These are phyloP conservation scores for Zosterops lateralis DNA, from an alignment of 2,113 vertebrate genomes.

Conservation along the genomic window DNA sequence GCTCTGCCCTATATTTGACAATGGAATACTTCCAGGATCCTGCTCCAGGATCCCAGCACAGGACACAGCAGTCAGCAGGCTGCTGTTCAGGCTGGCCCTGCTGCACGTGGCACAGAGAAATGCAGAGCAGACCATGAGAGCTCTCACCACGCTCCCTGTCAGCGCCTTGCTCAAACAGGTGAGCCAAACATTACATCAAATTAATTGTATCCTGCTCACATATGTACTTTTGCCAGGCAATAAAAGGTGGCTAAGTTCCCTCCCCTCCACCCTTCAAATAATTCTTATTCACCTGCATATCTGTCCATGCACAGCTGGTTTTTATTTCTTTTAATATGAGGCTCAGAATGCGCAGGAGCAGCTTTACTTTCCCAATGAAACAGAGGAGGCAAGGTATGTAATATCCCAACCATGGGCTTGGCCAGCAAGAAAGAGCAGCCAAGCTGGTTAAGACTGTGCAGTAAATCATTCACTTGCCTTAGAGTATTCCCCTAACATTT, in stretches of 20 bases:
- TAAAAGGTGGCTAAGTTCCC: neutral
- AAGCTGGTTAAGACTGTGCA: neutral
- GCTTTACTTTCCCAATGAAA: neutral
- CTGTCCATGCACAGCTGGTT: neutral
- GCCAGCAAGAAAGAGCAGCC: neutral
- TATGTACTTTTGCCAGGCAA: neutral
- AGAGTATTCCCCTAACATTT: neutral
- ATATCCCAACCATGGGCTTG: neutral
- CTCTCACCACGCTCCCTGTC: neutral
- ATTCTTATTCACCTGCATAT: neutral
- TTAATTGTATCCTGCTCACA: constrained; percentile 11
- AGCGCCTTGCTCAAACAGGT: neutral
- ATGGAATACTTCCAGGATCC: neutral
- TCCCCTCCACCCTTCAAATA: neutral
- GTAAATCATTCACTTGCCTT: neutral
- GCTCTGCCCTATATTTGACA: neutral
- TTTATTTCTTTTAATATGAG: constrained; percentile 1
- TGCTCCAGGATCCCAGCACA: neutral
- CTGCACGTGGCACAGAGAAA: neutral
- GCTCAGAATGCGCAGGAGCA: neutral
- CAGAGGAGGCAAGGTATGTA: neutral
- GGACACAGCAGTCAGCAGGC: neutral
- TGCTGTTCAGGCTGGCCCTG: neutral
- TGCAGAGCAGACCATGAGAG: neutral
- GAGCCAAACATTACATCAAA: neutral